Base-by-base conservation (phyloP, 2,888 invertebrate genomes). In the Rhingia campestris region DNA sequence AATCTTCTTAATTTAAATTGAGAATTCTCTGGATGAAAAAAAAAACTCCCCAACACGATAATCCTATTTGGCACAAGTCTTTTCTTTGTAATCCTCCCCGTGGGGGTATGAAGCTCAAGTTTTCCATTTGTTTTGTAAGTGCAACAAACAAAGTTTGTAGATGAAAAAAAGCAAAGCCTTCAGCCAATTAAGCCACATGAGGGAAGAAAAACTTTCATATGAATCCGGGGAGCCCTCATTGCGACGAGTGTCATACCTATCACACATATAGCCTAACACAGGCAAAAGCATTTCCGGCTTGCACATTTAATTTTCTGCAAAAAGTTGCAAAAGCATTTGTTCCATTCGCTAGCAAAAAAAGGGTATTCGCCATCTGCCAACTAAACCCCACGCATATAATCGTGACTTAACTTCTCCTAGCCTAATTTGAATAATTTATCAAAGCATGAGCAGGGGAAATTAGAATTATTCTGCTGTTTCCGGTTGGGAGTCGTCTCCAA, bases 351-450 rank as follows among this genome's bases (percentile, higher is more conserved):
- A 12, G 49, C 12, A n/a, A 47, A 22, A 47, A 22, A 30, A 45
- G 54, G 53, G 43, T 54, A 45, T 51, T 30, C 39, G 51, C 53
- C 54, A 61, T 45, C n/a, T 6, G 9, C 22, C 37, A 47, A 33
- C 12, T 33, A 49, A 14, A 41, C 43, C 22, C 41, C 30, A 49
- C 45, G 58, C 33, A 67, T 39, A 77, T 81, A 77, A 76, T 61
- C 81, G 54, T 59, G 56, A 66, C 54, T 72, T 73, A 67, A 77
- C 73, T 82, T 82, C 63, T 72, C 72, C 72, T 73, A 77, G 81
- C 73, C 77, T 82, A 77, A 58, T 73, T 72, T 77, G 59, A 32
- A 63, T 69, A 67, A 77, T 82, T 82, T 77, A 82, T 77, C 67
- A 61, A 76, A 76, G 35, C 41, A 51, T 58, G 43, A 61, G 39